Base-by-base conservation (phyloP, 2,113 vertebrate species). In the Nicator chloris region DNA sequence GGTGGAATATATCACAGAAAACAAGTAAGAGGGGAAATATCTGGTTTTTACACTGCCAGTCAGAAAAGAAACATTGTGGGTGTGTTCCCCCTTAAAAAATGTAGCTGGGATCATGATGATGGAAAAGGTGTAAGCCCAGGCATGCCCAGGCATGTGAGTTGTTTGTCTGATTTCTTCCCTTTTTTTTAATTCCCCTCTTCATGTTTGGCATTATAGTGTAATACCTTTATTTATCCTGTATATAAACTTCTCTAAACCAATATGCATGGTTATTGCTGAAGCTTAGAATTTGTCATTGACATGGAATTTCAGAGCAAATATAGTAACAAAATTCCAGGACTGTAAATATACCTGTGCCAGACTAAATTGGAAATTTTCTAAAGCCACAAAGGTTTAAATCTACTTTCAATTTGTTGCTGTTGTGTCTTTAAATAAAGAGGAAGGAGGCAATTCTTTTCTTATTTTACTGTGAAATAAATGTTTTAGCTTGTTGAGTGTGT, bases 1-100 rank as follows among this genome's bases (percentile, higher is more conserved):
- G 0, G 88, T 96, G 35, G 99, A 99, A 73, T 95, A 86, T 53
- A 97, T 99, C 56, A 99, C 99, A 10, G 96, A 72, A 18, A 44
- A 84, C 86, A 97, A 98, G 99, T 99, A 96, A 97, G 97, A 85
- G 23, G 53, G 90, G 42, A 50, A 60, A 39, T 31, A 65, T 27
- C 82, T 93, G 69, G 0, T 37, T 94, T 95, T 78, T 60, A 66
- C 21, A n/a, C 73, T 87, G 92, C 83, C 86, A 93, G 0, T 90
- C 51, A 90, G 37, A 79, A 77, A 80, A 60, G 42, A 88, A 93
- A 40, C 30, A 39, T 15, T 77, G 85, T 81, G 88, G 40, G 76
- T 22, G 44, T 88, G 66, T 56, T 88, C 14, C 7, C 19, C 37
- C 45, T 76, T 47, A 70, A 16, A 60, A 93, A 95, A 90, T 82